Conservation (phyloP, 2,113 vertebrate species). For the Hystrix brachyura region DNA sequence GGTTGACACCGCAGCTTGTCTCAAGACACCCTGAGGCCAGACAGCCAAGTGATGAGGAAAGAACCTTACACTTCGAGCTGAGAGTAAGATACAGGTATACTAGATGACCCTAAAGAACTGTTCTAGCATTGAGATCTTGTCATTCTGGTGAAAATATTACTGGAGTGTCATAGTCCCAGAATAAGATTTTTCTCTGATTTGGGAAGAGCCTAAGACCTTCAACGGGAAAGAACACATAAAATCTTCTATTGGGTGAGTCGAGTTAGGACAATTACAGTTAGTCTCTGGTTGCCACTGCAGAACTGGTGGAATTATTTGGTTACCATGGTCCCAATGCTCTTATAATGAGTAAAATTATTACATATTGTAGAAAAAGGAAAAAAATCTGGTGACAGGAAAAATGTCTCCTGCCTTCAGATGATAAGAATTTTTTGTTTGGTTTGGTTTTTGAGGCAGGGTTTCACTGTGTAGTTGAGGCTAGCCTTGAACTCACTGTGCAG, state of each 20-base stretch:
- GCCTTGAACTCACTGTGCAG: too few species aligned
- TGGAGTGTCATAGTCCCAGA: conserved; percentile 19
- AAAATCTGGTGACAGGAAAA: background rate
- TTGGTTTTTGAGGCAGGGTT: too few species aligned
- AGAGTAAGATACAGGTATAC: background rate
- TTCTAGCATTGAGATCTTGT: background rate
- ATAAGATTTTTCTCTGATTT: conserved; percentile 17
- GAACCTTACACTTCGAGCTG: background rate
- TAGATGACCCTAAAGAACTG: background rate
- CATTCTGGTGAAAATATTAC: conserved; percentile 8
- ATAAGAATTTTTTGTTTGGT: background rate
- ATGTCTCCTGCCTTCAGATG: background rate
- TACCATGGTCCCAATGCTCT: background rate
- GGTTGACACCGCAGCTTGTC: background rate
- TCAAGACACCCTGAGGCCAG: background rate
- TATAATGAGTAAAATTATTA: background rate
- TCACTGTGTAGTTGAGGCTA: too few species aligned
- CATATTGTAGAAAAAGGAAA: background rate
- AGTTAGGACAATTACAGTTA: background rate
- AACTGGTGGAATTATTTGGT: conserved; percentile 26
- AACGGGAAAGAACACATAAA: conserved; percentile 22
- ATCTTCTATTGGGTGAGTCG: background rate
- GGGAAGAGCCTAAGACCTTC: background rate
- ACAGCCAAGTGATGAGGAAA: conserved; percentile 14
- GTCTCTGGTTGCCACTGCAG: background rate